A percentile compares a stretch with the other conserved stretches of the same genome.
phyloP scores from a whole-genome alignment of 2,888 invertebrate genomes.

The Pandemis heparana region DNA sequence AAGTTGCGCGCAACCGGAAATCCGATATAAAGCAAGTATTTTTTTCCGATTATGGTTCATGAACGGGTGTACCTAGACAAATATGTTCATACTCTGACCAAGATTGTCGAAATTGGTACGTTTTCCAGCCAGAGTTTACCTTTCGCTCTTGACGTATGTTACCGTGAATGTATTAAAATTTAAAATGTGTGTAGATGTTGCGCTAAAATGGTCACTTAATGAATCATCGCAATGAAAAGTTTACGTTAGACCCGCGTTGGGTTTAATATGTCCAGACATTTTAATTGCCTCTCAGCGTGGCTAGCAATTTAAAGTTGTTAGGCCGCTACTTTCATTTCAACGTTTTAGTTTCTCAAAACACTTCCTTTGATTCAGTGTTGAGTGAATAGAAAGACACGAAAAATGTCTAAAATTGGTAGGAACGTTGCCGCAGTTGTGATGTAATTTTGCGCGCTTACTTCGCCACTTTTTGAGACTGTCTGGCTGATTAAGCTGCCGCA shows the following conservation, averaged over 20 bases:
- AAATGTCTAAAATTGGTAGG: too few species aligned
- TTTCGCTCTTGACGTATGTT: not conserved
- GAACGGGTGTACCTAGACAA: too few species aligned
- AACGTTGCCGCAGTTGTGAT: too few species aligned
- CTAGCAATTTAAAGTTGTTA: not conserved
- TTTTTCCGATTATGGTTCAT: too few species aligned
- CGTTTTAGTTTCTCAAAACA: too few species aligned
- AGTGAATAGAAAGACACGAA: too few species aligned
- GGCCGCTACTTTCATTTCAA: not conserved
- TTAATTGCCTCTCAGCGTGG: not conserved
- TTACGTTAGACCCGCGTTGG: not conserved
- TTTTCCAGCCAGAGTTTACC: not conserved
- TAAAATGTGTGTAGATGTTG: slow-evolving; percentile 4
- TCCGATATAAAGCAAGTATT: too few species aligned
- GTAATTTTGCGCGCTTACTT: too few species aligned
- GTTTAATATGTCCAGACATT: not conserved
- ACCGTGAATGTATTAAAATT: slow-evolving; percentile 4
- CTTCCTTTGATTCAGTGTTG: too few species aligned
- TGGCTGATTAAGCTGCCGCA: too few species aligned
- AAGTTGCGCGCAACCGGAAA: too few species aligned
- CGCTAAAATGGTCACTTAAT: slow-evolving; percentile 3
- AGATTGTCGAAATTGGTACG: not conserved
- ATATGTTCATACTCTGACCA: not conserved
- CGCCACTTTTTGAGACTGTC: too few species aligned
- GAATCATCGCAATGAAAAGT: not conserved